Evolutionary conservation across 2,888 invertebrate species (phyloP), one percentile per base, ranked within the genome.

Genomic region (Caenorhabditis sinica): DNA sequence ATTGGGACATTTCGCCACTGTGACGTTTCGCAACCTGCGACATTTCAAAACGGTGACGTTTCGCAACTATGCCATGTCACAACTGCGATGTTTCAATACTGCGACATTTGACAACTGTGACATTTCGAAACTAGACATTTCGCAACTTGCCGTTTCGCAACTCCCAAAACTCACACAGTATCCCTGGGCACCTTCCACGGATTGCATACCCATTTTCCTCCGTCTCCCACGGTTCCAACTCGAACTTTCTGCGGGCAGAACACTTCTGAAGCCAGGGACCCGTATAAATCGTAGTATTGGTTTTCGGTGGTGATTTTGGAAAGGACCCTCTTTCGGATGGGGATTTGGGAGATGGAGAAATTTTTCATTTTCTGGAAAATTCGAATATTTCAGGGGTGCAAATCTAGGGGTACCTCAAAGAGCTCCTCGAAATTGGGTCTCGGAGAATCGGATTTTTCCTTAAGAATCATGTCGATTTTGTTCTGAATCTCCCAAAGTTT

Each of bases 181-280:
- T 79, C 53, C 8, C 63, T 36, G 2, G 85, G 85, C 20, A 82
- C 56, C n/a, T 72, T 79, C 82, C 77, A 79, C 30, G 85, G 85
- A 75, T 85, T 82, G 40, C 85, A 85, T 3, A 71, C 58, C 85
- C 85, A 85, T 74, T 85, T 85, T 17, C 85, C 85, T 25, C 85
- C 85, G 36, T 85, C 85, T 23, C 82, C 79, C 13, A 85, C 51
- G 15, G 61, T 74, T 13, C 85, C 85, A 20, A 85, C 75, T 8
- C 84, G 69, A 13, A 79, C 63, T 63, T 83, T 83, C 13, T 43
- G 49, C n/a, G 72, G 66, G 43, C 83, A 83, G 28, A 65, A 63
- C 23, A 84, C 84, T 69, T 84, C 84, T 6, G 84, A 53, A 13
- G 75, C 75, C 28, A 84, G 60, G 3, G 84, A 15, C 9, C 75